Evolutionary conservation across 2,113 vertebrate genomes (phyloP).

Genomic region (Camelus bactrianus): DNA sequence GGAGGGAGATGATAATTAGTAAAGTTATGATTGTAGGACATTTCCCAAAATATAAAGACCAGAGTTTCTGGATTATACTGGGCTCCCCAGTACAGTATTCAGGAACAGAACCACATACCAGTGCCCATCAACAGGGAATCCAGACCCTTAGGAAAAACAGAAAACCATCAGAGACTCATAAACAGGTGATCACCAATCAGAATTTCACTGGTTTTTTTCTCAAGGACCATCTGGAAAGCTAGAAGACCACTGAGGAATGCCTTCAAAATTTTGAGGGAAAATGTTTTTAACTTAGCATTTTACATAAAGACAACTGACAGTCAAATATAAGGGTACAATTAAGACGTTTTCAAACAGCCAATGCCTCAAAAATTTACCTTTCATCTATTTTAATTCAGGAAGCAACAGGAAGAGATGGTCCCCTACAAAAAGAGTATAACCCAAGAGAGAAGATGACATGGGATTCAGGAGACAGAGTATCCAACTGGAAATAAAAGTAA

Average conservation of each 20-base stretch:
- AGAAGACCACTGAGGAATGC: not conserved
- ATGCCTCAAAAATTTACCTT: not conserved
- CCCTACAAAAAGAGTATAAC: not conserved
- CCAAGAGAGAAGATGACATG: not conserved
- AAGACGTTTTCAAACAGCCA: slow-evolving; percentile 24
- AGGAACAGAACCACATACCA: not conserved
- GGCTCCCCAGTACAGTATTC: not conserved
- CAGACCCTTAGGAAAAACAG: not conserved
- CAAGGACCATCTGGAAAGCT: not conserved
- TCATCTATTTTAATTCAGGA: not conserved
- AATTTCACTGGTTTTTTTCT: not conserved
- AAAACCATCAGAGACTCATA: not conserved
- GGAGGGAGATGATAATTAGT: not conserved
- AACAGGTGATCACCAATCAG: not conserved
- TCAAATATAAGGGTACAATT: not conserved
- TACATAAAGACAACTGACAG: not conserved
- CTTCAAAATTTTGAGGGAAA: not conserved
- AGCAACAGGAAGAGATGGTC: not conserved
- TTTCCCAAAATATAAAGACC: not conserved
- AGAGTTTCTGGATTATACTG: not conserved
- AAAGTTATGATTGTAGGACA: not conserved
- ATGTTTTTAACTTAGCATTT: slow-evolving; percentile 14
- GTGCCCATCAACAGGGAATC: not conserved
- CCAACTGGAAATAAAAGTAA: not conserved
- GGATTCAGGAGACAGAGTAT: not conserved